Evolutionary conservation across 1,140 invertebrate genomes (phyloP).

Genomic region (Neotoxoptera formosana): DNA sequence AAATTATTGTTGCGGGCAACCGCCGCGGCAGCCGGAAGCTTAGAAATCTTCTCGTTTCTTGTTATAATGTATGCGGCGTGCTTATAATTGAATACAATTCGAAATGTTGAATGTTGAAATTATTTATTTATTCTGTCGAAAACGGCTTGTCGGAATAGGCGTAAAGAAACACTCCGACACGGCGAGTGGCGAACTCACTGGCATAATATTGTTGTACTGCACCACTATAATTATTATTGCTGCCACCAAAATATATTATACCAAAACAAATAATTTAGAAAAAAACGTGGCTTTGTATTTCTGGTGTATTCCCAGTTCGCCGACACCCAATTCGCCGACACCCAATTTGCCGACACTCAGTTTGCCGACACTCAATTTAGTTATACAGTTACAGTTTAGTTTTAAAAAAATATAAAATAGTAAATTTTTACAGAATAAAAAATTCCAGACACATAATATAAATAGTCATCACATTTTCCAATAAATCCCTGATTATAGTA

Average conservation of each 20-base stretch:
- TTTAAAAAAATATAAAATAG: too few species aligned
- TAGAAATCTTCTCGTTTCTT: background rate
- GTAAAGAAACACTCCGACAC: background rate
- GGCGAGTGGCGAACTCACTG: background rate
- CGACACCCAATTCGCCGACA: too few species aligned
- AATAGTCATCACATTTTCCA: too few species aligned
- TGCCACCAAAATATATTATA: background rate
- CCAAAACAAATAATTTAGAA: background rate
- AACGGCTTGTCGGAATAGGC: background rate
- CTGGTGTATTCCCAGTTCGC: too few species aligned
- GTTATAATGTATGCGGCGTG: background rate
- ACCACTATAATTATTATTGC: too few species aligned
- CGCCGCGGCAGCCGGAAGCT: background rate
- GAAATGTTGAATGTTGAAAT: background rate
- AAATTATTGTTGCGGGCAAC: background rate
- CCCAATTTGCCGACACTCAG: too few species aligned
- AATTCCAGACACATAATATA: too few species aligned
- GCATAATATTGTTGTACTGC: background rate
- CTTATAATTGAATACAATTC: background rate
- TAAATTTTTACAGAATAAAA: too few species aligned
- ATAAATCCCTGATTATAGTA: too few species aligned
- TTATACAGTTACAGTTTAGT: too few species aligned
- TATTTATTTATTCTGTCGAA: background rate
- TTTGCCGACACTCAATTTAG: too few species aligned
- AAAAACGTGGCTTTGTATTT: background rate